Conservation (phyloP, 2,888 invertebrate species). For the Lasioglossum pauxillum region DNA sequence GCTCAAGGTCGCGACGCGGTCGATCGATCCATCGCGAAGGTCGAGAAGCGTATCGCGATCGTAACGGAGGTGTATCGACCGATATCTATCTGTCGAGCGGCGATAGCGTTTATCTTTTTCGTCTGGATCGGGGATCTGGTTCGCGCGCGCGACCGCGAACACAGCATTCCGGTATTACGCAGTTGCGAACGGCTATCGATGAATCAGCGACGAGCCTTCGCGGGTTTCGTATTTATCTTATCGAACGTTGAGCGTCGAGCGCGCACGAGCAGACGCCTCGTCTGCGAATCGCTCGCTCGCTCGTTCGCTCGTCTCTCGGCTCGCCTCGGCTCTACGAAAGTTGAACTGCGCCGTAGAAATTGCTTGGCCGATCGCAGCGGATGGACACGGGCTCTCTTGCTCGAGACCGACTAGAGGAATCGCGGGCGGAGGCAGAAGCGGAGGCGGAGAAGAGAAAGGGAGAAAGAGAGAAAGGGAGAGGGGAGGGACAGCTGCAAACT, state of each 20-base stretch:
- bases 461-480: not conserved
- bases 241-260: constrained; percentile 33
- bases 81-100: constrained; percentile 19
- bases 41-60: constrained; percentile 15
- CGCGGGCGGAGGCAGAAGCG: not conserved
- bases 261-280: constrained; percentile 48
- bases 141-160: constrained; percentile 10
- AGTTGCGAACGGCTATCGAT: constrained; percentile 39
- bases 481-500: constrained; percentile 9
- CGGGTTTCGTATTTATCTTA: constrained; percentile 46
- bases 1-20: not conserved
- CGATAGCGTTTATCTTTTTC: constrained; percentile 18
- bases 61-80: constrained; percentile 21
- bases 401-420: not conserved
- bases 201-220: constrained; percentile 44
- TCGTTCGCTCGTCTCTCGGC: not conserved
- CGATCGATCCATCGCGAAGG: constrained; percentile 4
- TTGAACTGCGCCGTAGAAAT: constrained; percentile 23
- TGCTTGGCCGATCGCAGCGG: not conserved
- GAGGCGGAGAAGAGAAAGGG: not conserved
- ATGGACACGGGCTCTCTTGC: not conserved
- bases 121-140: constrained; percentile 2
- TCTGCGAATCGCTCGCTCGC: constrained; percentile 7
- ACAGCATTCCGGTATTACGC: constrained; percentile 35
- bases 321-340: not conserved